Evolutionary conservation across 2,113 vertebrate genomes (phyloP).

Genomic region (Notechis scutatus): DNA sequence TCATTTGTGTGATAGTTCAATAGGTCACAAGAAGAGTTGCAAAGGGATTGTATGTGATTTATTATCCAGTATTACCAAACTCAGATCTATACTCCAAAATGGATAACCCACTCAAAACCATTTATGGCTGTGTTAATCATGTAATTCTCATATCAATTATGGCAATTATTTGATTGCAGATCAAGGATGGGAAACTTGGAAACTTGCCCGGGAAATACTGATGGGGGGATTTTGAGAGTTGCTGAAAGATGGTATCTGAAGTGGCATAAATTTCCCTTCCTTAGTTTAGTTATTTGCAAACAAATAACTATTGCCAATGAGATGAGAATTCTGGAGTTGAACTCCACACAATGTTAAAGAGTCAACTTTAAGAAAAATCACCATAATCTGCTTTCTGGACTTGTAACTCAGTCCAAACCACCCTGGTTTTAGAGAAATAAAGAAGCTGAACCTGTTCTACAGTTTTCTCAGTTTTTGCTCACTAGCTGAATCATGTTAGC

Average conservation of each 20-base stretch:
- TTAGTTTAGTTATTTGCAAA: not conserved
- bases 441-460: not conserved
- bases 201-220: not conserved
- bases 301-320: not conserved
- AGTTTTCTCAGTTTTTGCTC: not conserved
- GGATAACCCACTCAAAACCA: not conserved
- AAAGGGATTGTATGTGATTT: not conserved
- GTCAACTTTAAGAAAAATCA: not conserved
- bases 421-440: not conserved
- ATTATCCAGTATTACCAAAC: not conserved
- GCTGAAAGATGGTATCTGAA: not conserved
- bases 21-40: not conserved
- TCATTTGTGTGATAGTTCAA: not conserved
- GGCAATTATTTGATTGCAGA: not conserved
- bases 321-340: not conserved
- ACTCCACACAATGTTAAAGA: not conserved
- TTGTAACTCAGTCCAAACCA: not conserved
- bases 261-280: not conserved
- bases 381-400: not conserved
- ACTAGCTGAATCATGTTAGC: not conserved
- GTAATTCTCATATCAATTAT: not conserved
- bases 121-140: not conserved
- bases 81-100: not conserved
- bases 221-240: not conserved
- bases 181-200: not conserved